A percentile compares a stretch with the other conserved stretches of the same genome.
These are phyloP conservation scores for Rhopalosiphum maidis DNA, from an alignment of 1,140 invertebrate species.

Conservation along the genomic window DNA sequence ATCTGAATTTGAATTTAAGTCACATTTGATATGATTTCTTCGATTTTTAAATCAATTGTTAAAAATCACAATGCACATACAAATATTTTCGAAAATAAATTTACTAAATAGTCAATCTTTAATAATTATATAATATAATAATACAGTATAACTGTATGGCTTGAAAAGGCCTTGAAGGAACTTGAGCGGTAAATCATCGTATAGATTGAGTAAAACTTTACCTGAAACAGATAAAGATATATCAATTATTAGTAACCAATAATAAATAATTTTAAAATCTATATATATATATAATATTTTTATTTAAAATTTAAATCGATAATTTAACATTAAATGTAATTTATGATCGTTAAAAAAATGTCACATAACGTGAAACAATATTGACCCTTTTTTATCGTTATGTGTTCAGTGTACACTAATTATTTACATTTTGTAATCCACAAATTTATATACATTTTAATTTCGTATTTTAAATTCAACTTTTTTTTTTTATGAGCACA, in stretches of 20 bases:
- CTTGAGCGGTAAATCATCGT: not conserved
- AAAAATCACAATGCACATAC: not conserved
- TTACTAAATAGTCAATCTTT: no score
- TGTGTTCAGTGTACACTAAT: not conserved
- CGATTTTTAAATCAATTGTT: not conserved
- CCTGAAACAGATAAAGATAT: not conserved
- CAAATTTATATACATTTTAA: not conserved
- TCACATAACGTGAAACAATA: not conserved
- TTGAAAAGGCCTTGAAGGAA: no score
- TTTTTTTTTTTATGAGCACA: not conserved
- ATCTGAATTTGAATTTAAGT: not conserved
- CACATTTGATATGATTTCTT: not conserved
- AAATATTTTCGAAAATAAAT: no score
- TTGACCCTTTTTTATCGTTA: not conserved
- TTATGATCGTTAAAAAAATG: not conserved
- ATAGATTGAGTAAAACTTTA: not conserved
- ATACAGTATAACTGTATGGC: no score
- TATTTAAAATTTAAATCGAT: not conserved
- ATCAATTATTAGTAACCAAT: not conserved
- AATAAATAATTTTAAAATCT: no score
- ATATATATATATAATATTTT: not conserved
- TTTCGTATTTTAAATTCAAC: not conserved
- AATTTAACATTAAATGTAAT: not conserved
- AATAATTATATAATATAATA: no score
- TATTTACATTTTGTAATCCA: not conserved